Evolutionary conservation across 2,113 vertebrate species (phyloP), one percentile per base, ranked within the genome.

Genomic region (Nycticebus coucang): DNA sequence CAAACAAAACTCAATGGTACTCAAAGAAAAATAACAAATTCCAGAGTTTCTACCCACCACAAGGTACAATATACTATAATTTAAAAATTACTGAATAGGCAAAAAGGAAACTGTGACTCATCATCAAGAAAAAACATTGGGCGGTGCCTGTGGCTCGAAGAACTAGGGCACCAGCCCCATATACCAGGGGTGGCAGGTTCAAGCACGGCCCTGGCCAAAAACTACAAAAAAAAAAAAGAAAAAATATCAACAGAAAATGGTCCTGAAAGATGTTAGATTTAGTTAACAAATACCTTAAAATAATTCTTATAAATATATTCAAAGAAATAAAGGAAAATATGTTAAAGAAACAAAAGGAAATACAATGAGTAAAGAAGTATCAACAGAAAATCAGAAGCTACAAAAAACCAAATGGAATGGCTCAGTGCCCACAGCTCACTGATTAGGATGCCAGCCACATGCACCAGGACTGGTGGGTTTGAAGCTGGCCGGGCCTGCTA

Each of bases 1-100:
- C 84, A n/a, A 77, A 85, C 81, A 28, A 94, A 95, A 91, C 69
- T 22, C 55, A 93, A 89, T 14, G 93, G 12, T n/a, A 66, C 41
- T 66, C 77, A 88, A 93, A 96, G 55, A 84, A 80, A 96, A 82
- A 33, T 37, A 84, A 90, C 17, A 87, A 81, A 88, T 72, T 26
- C 10, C 64, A 75, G 37, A 80, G 17, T 80, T 66, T 87, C 66
- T 64, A 87, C n/a, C 41, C 85, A 57, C 26, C 14, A 33, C 8
- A 88, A 94, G 30, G 55, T 71, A 18, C 18, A 59, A 11, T 33
- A 71, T 18, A n/a, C 45, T 18, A n/a, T 80, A 87, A 93, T 33
- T 83, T 89, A n/a, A 93, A 93, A 95, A 89, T 80, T 71, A 86
- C 4, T 83, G 10, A 6, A 84, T 0, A 93, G 60, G 15, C 35